Base-by-base conservation (phyloP, 2,113 vertebrate species). In the Protomyctophum bolini region DNA sequence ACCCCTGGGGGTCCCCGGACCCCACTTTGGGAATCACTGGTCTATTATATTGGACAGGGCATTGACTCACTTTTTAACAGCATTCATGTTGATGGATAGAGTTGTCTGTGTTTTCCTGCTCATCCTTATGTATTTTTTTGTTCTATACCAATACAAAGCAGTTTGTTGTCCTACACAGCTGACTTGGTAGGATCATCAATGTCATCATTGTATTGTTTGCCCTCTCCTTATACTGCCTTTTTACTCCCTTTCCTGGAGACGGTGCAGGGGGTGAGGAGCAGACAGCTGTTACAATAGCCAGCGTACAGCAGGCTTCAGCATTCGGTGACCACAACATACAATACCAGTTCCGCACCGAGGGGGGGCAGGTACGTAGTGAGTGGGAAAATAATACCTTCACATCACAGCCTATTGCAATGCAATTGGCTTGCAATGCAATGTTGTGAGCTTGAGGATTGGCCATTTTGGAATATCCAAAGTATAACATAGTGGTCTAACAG, bases 281-380 rank as follows among this genome's bases (percentile, higher is more conserved):
- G 78, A 88, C 93, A 6, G 92, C 93, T 6, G 94, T 95, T 81
- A 90, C 94, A 58, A 94, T 95, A 78, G 93, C 93, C 70, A 93
- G 93, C 55, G 93, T 94, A 81, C 94, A 94, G 79, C 94, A 95
- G 87, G 91, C 93, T 73, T 77, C 89, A 72, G 91, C 94, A 68
- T 95, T 95, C 71, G 84, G 88, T 12, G 94, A 96, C 79, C 94
- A 94, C 70, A 95, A 95, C 74, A 92, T 96, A 83, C 95, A 96
- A 73, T 96, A 95, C 87, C 95, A 96, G 88, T 95, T 97, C 76
- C 95, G 94, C 82, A 91, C 95, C 10, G 95, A 96, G 79, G 91
- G 94, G 55, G 94, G 94, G 68, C 96, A 96, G 95, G 95, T 97
- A 82, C 60, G 88, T 58, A 28, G 28, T 8, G 15, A 6, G n/a